Percentiles rank a stretch among this genome's conserved stretches.
phyloP scores from a whole-genome alignment of 30 jellyfish, hydroid and myxozoan genomes.

The Nemopilema nomurai region DNA sequence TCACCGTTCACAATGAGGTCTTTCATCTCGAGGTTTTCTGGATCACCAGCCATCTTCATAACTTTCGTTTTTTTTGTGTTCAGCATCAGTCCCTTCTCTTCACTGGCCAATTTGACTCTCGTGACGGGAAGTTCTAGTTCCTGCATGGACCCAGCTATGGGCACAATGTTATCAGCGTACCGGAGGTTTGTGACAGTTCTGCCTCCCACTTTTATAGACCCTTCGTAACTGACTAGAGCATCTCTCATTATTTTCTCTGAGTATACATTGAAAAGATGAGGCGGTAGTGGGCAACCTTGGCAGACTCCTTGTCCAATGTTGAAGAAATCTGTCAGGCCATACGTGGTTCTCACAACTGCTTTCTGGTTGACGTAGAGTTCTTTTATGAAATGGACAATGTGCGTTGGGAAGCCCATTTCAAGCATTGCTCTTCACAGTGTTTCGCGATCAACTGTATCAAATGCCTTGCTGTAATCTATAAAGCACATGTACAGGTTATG shows the following conservation, averaged over 20 bases:
- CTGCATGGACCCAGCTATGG: conserved; percentile 13
- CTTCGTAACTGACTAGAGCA: conserved; percentile 11
- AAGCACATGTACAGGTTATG: conserved; percentile 18
- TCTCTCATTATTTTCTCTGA: conserved; percentile 23
- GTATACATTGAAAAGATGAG: conserved; percentile 32
- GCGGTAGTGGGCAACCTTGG: conserved; percentile 60
- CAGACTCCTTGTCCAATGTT: conserved; percentile 39
- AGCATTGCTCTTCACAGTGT: conserved; percentile 27
- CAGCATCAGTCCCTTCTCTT: conserved; percentile 5
- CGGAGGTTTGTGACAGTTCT: conserved; percentile 12
- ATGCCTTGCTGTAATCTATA: too few relatives aligned
- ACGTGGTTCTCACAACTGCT: conserved; percentile 37
- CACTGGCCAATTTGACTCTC: conserved; percentile 24
- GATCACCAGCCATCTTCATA: background rate
- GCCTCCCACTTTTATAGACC: conserved; percentile 5
- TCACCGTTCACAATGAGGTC: conserved; percentile 2
- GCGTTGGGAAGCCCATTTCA: conserved; percentile 59
- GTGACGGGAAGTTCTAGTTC: conserved; percentile 24
- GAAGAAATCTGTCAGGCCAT: conserved; percentile 47
- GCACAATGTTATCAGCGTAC: conserved; percentile 27
- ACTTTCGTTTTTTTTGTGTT: conserved; percentile 39
- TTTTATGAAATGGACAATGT: conserved; percentile 10
- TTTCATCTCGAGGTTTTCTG: background rate
- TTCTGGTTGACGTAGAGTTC: conserved; percentile 41
- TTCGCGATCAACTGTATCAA: conserved; percentile 35